Evolutionary conservation across 2,797 vertebrate genomes (phyloP), one percentile per base, ranked within the genome.

Genomic region (Paramormyrops hopkinsi): DNA sequence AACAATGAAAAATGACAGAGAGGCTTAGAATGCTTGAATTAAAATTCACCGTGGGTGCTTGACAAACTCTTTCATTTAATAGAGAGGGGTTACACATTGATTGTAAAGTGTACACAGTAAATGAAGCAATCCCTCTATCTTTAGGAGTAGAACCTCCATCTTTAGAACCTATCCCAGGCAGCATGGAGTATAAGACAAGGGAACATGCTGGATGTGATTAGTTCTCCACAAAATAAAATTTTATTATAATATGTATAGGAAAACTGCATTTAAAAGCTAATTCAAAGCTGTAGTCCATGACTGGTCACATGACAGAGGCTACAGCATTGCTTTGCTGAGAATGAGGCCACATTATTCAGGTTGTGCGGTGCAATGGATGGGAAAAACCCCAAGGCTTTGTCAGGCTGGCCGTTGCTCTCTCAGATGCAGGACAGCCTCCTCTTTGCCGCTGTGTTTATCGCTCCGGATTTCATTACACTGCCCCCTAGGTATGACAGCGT

Each of bases 1-100:
- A 41, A 84, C 82, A 50, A 22, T 91, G 92, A 94, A 91, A 92
- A 92, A 90, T 93, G 93, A 93, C 69, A 89, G 92, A 91, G 92
- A 89, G 89, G 89, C 90, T 93, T 92, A 91, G 91, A 90, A 91
- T 90, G 90, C 92, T 88, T 92, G n/a, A 86, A 54, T 29, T 84
- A 25, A 46, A 84, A 91, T 22, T 91, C 90, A 90, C 44, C 17
- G 44, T 83, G 92, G 92, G 37, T 89, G 89, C 90, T 91, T 90
- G 84, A 89, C 33, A 69, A 62, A 89, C 17, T 22, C 8, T 33
- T 5, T 17, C 73, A 85, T 73, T 69, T 65, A 53, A 54, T 37
- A 88, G 29, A 59, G 41, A 46, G 79, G 37, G 19, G 37, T 44
- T 83, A 48, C 37, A 83, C 17, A 19, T 83, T 83, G 69, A 83